Evolutionary conservation across 30 jellyfish, hydroid and myxozoan genomes (phyloP).

Genomic region (Morbakka virulenta): DNA sequence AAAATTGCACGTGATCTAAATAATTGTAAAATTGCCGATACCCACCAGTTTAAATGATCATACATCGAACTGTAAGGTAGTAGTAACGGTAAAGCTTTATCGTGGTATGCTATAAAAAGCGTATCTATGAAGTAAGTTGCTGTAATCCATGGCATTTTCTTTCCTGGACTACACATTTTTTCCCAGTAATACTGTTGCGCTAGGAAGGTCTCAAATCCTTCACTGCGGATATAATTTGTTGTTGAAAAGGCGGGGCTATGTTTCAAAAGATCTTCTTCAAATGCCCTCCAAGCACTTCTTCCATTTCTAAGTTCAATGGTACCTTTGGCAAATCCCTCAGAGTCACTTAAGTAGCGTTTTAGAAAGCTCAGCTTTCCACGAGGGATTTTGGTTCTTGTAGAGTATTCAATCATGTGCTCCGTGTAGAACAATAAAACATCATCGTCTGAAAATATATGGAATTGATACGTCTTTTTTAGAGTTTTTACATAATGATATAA

Average conservation of each 20-base stretch:
- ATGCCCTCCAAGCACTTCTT: constrained; percentile 52
- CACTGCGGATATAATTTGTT: constrained; percentile 15
- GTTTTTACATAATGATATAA: constrained; percentile 9
- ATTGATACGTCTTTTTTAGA: constrained; percentile 6
- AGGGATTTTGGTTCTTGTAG: neutral
- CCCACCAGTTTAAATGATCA: constrained; percentile 43
- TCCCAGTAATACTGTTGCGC: constrained; percentile 34
- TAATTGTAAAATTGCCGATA: neutral
- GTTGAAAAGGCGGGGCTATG: constrained; percentile 66
- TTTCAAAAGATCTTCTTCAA: constrained; percentile 35
- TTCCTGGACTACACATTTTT: constrained; percentile 21
- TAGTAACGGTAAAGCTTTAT: constrained; percentile 54
- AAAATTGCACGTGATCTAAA: constrained; percentile 54
- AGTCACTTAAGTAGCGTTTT: constrained; percentile 2
- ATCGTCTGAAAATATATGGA: constrained; percentile 66
- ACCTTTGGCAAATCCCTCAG: constrained; percentile 33
- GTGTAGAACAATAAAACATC: constrained; percentile 44
- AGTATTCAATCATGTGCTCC: constrained; percentile 13
- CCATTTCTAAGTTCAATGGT: constrained; percentile 2
- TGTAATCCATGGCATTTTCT: constrained; percentile 46
- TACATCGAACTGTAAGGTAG: constrained; percentile 48
- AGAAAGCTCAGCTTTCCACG: constrained; percentile 16
- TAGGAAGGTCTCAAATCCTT: constrained; percentile 20
- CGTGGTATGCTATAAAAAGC: constrained; percentile 58
- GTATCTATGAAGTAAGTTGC: constrained; percentile 55